These are phyloP conservation scores for Onychorhynchus coronatus DNA, from an alignment of 2,113 vertebrate genomes.

Conservation along the genomic window DNA sequence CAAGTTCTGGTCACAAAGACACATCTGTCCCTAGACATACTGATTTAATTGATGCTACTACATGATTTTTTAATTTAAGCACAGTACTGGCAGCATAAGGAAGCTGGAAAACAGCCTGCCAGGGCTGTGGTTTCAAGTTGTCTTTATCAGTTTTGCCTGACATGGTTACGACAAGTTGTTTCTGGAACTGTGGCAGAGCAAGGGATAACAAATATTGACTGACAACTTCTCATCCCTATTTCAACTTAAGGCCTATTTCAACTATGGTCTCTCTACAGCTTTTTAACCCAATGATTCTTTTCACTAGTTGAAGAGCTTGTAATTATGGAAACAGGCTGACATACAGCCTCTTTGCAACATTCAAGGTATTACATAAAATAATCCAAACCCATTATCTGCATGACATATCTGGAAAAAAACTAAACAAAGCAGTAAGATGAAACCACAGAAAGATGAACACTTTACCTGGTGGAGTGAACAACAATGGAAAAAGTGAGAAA, in stretches of 20 bases:
- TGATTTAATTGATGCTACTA: background rate
- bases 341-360: background rate
- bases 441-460: background rate
- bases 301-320: background rate
- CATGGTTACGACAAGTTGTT: background rate
- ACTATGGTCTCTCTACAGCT: background rate
- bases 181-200: background rate
- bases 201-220: background rate
- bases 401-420: background rate
- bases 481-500: conserved; percentile 90
- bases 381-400: background rate
- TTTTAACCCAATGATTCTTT: background rate
- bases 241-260: background rate
- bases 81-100: background rate
- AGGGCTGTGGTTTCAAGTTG: background rate
- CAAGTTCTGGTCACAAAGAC: background rate
- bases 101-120: background rate
- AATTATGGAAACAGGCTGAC: background rate
- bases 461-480: conserved; percentile 90
- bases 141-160: background rate
- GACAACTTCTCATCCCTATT: background rate
- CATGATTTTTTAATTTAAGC: background rate
- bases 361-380: background rate
- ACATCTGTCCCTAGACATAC: background rate
- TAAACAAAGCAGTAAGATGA: background rate